Conservation (phyloP, 2,888 invertebrate genomes). For the Cotesia congregata region DNA sequence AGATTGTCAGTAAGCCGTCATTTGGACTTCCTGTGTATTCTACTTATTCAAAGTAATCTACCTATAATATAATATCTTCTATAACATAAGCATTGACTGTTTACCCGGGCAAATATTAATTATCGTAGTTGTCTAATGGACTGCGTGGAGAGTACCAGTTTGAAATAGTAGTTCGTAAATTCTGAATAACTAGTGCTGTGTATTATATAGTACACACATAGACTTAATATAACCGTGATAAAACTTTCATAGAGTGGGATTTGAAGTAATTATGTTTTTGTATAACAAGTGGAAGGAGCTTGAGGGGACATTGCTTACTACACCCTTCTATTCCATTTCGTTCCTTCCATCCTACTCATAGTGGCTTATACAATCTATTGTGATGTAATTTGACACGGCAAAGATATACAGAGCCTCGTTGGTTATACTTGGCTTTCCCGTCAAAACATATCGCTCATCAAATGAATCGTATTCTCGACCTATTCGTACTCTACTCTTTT, state of each 20-base stretch:
- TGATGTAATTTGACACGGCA: constrained; percentile 55
- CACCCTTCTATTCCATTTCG: neutral
- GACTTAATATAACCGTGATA: constrained; percentile 47
- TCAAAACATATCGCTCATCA: constrained; percentile 31
- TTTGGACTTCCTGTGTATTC: neutral
- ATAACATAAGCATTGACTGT: constrained; percentile 59
- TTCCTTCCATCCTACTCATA: neutral
- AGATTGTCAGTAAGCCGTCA: neutral
- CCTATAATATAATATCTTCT: constrained; percentile 52
- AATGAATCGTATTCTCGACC: constrained; percentile 2
- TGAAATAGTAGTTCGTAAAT: constrained; percentile 15
- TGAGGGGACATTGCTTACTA: constrained; percentile 12
- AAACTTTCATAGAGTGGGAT: constrained; percentile 66
- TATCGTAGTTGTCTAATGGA: constrained; percentile 16
- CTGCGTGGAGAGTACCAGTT: constrained; percentile 2
- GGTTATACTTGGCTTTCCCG: constrained; percentile 24
- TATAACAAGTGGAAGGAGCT: constrained; percentile 46
- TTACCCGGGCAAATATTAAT: constrained; percentile 47
- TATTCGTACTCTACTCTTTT: neutral
- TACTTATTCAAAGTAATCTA: constrained; percentile 41
- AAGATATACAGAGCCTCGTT: constrained; percentile 19
- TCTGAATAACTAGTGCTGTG: neutral
- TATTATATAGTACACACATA: neutral
- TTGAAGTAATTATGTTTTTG: constrained; percentile 64
- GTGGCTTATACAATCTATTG: constrained; percentile 48